A percentile compares a stretch with the other conserved stretches of the same genome.
Evolutionary conservation across 2,113 vertebrate genomes (phyloP).

Genomic region (Petromus typicus): DNA sequence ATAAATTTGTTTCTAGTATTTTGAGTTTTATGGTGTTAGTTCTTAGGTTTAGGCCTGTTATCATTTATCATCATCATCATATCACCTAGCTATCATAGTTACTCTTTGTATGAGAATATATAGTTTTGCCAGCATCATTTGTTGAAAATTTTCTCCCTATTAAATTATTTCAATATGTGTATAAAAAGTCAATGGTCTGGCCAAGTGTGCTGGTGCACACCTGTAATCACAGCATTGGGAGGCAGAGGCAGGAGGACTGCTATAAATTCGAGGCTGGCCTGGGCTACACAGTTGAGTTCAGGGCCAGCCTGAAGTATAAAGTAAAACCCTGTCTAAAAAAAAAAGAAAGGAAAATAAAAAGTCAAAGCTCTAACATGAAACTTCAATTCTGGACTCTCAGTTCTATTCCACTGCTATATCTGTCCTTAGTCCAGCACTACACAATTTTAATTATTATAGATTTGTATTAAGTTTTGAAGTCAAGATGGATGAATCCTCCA

Average conservation of each 20-base stretch:
- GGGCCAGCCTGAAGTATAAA: no score
- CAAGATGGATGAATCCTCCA: not conserved
- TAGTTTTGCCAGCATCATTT: not conserved
- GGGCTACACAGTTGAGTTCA: no score
- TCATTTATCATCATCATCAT: no score
- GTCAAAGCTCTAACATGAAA: not conserved
- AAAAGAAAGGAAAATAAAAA: no score
- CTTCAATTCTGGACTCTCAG: not conserved
- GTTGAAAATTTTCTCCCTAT: not conserved
- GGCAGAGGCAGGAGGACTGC: no score
- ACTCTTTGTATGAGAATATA: not conserved
- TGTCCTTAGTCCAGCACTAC: not conserved
- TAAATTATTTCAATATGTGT: not conserved
- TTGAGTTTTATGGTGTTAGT: not conserved
- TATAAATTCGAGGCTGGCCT: no score
- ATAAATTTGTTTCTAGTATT: not conserved
- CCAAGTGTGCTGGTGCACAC: no score
- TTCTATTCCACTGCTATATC: not conserved
- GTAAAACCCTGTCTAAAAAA: no score
- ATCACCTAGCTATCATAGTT: not conserved
- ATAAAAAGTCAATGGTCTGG: not conserved
- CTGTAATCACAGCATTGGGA: no score
- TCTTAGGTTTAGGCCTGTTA: not conserved
- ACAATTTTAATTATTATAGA: not conserved
- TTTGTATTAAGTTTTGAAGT: constrained; percentile 26